Evolutionary conservation across 2,113 vertebrate species (phyloP).

Genomic region (Neofelis nebulosa): DNA sequence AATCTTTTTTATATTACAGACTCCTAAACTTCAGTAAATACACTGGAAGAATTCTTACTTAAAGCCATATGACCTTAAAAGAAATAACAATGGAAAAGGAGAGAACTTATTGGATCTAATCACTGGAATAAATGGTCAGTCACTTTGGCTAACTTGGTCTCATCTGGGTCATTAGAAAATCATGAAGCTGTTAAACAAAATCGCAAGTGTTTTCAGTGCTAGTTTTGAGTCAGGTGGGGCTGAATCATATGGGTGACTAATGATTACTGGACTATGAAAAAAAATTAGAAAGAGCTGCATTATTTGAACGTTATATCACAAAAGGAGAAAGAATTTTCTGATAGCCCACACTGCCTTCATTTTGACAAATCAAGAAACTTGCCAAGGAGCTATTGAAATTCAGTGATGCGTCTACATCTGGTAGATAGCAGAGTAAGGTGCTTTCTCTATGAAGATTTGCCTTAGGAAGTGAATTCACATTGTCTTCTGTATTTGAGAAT

Average conservation of each 20-base stretch:
- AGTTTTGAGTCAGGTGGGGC: neutral
- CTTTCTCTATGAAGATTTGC: neutral
- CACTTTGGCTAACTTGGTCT: neutral
- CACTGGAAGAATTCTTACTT: neutral
- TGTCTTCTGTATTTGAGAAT: neutral
- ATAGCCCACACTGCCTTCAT: neutral
- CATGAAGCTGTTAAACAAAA: neutral
- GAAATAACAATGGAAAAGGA: neutral
- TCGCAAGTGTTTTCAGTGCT: neutral
- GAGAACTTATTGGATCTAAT: neutral
- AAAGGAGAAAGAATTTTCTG: neutral
- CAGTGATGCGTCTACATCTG: neutral
- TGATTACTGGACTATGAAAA: neutral
- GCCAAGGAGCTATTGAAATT: neutral
- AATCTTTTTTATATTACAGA: neutral
- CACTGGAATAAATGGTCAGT: neutral
- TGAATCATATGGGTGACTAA: neutral
- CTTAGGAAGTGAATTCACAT: neutral
- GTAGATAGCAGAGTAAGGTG: neutral
- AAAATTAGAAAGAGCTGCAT: neutral
- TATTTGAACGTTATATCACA: neutral
- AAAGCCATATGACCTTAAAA: neutral
- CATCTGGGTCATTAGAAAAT: neutral
- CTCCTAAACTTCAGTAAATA: neutral
- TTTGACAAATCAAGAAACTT: neutral